A percentile compares a stretch with the other conserved stretches of the same genome.
Evolutionary conservation across 2,888 invertebrate genomes (phyloP).

Genomic region (Orgyia antiqua): DNA sequence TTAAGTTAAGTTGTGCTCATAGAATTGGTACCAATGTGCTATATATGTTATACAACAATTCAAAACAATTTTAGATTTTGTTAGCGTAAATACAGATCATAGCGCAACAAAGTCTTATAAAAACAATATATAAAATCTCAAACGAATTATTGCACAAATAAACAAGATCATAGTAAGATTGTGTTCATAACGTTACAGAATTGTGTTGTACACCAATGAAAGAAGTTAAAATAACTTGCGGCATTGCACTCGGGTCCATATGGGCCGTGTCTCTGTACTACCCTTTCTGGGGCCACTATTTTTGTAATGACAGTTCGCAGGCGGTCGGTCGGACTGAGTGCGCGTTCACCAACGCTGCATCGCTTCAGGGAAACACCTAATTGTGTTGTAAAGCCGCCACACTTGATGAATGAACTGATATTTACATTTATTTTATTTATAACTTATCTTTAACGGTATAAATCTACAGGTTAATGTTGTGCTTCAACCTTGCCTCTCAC

Average conservation of each 20-base stretch:
- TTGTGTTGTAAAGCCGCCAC: slow-evolving; percentile 44
- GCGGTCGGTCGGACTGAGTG: slow-evolving; percentile 41
- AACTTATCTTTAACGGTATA: slow-evolving; percentile 10
- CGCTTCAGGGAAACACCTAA: slow-evolving; percentile 65
- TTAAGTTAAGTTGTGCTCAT: no score
- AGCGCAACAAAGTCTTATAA: no score
- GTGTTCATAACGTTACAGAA: slow-evolving; percentile 15
- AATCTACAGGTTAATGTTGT: no score
- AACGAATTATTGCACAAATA: no score
- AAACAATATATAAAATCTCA: no score
- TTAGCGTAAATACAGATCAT: no score
- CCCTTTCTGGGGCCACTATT: slow-evolving; percentile 75
- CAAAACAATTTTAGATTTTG: no score
- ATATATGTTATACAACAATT: no score
- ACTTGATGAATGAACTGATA: slow-evolving; percentile 47
- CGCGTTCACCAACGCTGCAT: slow-evolving; percentile 9
- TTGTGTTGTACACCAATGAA: slow-evolving; percentile 36
- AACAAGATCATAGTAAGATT: no score
- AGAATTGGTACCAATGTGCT: no score
- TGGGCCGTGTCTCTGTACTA: slow-evolving; percentile 65
- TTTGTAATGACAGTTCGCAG: slow-evolving; percentile 74
- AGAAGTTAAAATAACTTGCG: slow-evolving; percentile 55
- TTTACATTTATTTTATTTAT: slow-evolving; percentile 23
- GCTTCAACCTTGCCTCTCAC: no score
- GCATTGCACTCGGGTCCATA: slow-evolving; percentile 52